Percentiles rank a stretch among this genome's conserved stretches.
Conservation (phyloP, 2,888 invertebrate species). For the Andrena minutula region DNA sequence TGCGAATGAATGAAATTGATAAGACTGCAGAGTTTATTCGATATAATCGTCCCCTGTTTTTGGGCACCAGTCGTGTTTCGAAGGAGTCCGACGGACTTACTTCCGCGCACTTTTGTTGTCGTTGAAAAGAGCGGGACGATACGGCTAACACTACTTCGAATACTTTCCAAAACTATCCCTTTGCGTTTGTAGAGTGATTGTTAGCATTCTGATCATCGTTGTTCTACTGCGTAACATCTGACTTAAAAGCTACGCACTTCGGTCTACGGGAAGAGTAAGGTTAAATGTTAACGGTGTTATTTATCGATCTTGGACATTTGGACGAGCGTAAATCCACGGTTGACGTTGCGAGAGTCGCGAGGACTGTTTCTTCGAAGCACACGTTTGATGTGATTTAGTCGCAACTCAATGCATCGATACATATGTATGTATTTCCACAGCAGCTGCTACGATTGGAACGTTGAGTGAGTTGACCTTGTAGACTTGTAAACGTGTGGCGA, state of each 20-base stretch:
- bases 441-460: constrained; percentile 34
- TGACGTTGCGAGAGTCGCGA: not conserved
- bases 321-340: not conserved
- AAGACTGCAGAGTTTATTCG: constrained; percentile 5
- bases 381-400: constrained; percentile 5
- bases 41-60: not conserved
- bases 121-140: constrained; percentile 30
- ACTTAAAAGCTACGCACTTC: constrained; percentile 18
- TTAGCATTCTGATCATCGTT: constrained; percentile 21
- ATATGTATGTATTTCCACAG: constrained; percentile 12
- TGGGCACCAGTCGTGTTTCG: not conserved
- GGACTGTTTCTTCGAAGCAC: constrained; percentile 23
- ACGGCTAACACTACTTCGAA: constrained; percentile 14
- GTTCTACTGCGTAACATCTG: not conserved
- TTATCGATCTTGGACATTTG: not conserved
- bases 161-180: constrained; percentile 21
- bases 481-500: constrained; percentile 33
- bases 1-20: not conserved
- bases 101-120: constrained; percentile 19
- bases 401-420: constrained; percentile 17
- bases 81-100: no score
- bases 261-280: constrained; percentile 10
- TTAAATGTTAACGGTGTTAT: not conserved
- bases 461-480: constrained; percentile 28
- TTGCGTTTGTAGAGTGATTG: constrained; percentile 36